phyloP scores from a whole-genome alignment of 2,113 vertebrate genomes.

The Eira barbara region DNA sequence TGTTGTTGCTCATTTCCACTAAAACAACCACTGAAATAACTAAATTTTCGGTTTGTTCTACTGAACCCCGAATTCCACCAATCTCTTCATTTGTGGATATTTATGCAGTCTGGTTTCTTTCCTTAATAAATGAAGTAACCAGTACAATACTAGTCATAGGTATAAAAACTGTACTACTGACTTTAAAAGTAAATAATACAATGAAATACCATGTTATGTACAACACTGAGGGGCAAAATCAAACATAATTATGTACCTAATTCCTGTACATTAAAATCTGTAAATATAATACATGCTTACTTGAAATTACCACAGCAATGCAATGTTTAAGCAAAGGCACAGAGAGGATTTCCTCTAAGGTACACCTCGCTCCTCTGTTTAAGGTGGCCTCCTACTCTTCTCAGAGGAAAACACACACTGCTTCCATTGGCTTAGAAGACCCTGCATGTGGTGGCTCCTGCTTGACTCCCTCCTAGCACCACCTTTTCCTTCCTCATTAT shows the following conservation, averaged over 20 bases:
- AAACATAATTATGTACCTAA: background rate
- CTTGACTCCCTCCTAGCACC: background rate
- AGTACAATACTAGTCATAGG: background rate
- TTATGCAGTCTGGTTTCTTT: background rate
- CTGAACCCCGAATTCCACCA: background rate
- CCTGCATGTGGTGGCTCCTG: background rate
- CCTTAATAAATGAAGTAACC: background rate
- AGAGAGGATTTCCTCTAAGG: background rate
- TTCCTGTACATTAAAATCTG: background rate
- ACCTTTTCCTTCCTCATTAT: background rate
- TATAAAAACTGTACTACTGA: background rate
- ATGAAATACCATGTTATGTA: background rate
- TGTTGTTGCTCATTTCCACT: background rate
- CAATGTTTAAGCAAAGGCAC: background rate
- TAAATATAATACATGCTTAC: background rate
- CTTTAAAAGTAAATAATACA: conserved; percentile 16
- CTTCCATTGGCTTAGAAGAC: background rate
- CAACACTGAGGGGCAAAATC: background rate
- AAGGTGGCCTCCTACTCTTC: background rate
- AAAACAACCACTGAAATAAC: background rate
- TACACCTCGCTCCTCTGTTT: background rate
- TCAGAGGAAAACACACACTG: background rate
- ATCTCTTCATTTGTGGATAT: background rate
- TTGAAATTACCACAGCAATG: background rate
- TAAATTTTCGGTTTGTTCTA: background rate